phyloP scores from a whole-genome alignment of 2,797 vertebrate species.

The Pangasius macronema region DNA sequence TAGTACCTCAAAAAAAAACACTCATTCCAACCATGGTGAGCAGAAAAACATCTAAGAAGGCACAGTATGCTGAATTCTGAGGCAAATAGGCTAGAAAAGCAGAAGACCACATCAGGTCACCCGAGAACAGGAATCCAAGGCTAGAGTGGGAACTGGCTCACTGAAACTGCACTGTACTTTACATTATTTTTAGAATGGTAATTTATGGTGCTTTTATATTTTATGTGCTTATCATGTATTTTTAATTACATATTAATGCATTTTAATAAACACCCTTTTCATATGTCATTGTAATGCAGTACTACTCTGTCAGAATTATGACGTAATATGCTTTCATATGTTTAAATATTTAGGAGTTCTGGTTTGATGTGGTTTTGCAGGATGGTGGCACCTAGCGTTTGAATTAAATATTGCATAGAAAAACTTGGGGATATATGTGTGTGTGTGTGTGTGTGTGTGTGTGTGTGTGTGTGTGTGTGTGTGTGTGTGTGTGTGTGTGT shows the following conservation, averaged over 20 bases:
- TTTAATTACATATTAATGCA: neutral
- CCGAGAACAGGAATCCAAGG: neutral
- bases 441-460: no score
- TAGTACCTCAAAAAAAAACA: neutral
- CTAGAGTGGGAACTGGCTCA: neutral
- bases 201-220: neutral
- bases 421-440: neutral
- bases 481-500: no score
- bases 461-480: no score
- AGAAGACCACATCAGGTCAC: neutral
- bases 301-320: neutral
- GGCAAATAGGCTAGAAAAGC: neutral
- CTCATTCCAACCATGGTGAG: neutral
- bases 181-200: neutral
- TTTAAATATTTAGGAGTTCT: neutral
- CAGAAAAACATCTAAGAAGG: neutral
- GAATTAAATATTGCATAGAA: neutral
- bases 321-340: neutral
- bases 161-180: neutral
- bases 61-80: neutral
- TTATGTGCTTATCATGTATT: neutral
- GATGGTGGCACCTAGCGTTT: slow-evolving; percentile 7
- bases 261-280: neutral
- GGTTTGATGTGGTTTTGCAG: neutral
- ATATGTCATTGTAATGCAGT: neutral